Conservation (phyloP, 2,888 invertebrate species). For the Gymnocheta viridis region DNA sequence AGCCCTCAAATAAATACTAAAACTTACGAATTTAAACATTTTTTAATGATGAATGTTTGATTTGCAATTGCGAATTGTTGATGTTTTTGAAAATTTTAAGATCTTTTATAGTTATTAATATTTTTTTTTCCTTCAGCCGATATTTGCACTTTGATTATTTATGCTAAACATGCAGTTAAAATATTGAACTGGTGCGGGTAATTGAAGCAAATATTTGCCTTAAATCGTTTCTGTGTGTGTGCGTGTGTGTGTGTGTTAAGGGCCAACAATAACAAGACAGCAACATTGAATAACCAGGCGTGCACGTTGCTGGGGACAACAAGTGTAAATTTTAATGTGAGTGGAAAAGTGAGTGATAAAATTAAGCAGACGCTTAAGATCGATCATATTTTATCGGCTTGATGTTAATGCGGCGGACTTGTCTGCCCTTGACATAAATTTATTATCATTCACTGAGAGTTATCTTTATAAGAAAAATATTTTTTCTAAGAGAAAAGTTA, state of each 20-base stretch:
- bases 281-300: not conserved
- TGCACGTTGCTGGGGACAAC: not conserved
- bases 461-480: no score
- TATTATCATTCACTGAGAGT: no score
- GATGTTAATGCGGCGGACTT: no score
- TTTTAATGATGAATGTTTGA: constrained; percentile 60
- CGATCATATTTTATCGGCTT: not conserved
- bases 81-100: not conserved
- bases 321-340: not conserved
- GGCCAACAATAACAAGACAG: constrained; percentile 21
- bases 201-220: constrained; percentile 36
- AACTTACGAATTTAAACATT: constrained; percentile 79
- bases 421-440: no score
- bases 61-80: constrained; percentile 42
- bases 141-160: constrained; percentile 26
- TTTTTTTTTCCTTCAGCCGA: not conserved
- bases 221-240: no score
- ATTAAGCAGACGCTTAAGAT: not conserved
- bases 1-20: not conserved
- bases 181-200: not conserved
- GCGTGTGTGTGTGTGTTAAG: not conserved
- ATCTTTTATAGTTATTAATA: constrained; percentile 2
- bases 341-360: not conserved
- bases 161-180: constrained; percentile 13
- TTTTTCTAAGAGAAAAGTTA: no score